phyloP scores from a whole-genome alignment of 2,113 vertebrate species.

The Phylloscopus trochilus region DNA sequence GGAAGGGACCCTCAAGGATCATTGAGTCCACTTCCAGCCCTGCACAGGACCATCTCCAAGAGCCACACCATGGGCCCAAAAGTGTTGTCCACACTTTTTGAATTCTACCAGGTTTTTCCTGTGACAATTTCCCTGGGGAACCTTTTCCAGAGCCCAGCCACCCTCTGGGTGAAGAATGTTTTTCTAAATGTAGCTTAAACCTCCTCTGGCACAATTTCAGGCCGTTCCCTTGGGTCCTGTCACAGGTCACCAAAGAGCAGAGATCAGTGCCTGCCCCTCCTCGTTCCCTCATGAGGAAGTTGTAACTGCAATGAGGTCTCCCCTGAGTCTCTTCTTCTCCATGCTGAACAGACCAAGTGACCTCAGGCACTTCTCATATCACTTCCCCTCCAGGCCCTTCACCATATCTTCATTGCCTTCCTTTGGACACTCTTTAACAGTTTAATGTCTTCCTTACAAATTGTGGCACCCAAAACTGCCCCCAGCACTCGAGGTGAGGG shows the following conservation, averaged over 20 bases:
- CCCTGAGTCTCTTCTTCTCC: neutral
- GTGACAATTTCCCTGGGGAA: neutral
- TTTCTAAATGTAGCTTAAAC: neutral
- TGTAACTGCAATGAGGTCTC: neutral
- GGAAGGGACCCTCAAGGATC: neutral
- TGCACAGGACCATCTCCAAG: neutral
- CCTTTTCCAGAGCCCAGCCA: neutral
- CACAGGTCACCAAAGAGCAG: too few species aligned
- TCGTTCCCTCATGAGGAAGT: neutral
- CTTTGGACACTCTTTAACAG: neutral
- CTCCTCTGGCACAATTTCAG: too few species aligned
- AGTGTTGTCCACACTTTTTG: neutral
- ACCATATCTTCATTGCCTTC: fast-evolving
- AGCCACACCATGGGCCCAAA: fast-evolving
- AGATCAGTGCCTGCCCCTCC: fast-evolving
- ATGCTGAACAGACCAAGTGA: neutral
- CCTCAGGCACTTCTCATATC: fast-evolving
- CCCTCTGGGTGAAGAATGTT: neutral
- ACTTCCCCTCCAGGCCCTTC: neutral
- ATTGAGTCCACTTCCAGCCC: neutral
- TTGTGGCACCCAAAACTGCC: neutral
- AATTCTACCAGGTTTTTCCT: neutral
- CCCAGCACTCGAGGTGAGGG: neutral
- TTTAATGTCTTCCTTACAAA: neutral
- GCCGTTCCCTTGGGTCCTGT: neutral